A percentile compares a stretch with the other conserved stretches of the same genome.
These are phyloP conservation scores for Danio choprae DNA, from an alignment of 2,797 vertebrate species.

Conservation along the genomic window DNA sequence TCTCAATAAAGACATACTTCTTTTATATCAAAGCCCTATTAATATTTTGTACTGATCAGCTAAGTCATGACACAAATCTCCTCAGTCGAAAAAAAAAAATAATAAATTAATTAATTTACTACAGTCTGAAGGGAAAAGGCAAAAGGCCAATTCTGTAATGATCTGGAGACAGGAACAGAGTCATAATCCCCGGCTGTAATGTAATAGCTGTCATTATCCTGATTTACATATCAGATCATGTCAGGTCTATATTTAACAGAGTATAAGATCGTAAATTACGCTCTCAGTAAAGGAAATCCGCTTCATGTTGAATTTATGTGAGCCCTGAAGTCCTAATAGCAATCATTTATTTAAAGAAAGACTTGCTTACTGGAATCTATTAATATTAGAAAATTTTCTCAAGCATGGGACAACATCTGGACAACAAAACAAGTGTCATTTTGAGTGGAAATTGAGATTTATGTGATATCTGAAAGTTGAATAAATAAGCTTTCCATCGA, in stretches of 20 bases:
- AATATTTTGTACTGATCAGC: background rate
- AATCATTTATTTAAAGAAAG: background rate
- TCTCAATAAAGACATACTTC: background rate
- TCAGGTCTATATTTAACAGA: background rate
- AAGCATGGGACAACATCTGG: too few species aligned
- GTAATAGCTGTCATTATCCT: conserved; percentile 2
- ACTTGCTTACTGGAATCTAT: background rate
- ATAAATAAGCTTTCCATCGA: too few species aligned
- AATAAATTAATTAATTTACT: background rate
- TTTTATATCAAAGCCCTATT: background rate
- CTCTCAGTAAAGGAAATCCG: background rate
- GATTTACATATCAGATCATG: conserved; percentile 24
- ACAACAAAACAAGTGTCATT: too few species aligned
- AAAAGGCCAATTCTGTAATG: conserved; percentile 9
- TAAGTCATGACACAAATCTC: conserved; percentile 12
- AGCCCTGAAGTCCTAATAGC: background rate
- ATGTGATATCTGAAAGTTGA: too few species aligned
- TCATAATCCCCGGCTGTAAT: background rate
- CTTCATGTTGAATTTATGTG: background rate
- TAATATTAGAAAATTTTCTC: background rate
- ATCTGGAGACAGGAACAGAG: conserved; percentile 7
- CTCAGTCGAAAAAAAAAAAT: background rate
- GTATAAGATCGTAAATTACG: conserved; percentile 6
- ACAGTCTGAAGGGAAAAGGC: background rate
- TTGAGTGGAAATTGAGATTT: too few species aligned